Conservation (phyloP, 1,140 invertebrate species). For the Calliopsis andreniformis region DNA sequence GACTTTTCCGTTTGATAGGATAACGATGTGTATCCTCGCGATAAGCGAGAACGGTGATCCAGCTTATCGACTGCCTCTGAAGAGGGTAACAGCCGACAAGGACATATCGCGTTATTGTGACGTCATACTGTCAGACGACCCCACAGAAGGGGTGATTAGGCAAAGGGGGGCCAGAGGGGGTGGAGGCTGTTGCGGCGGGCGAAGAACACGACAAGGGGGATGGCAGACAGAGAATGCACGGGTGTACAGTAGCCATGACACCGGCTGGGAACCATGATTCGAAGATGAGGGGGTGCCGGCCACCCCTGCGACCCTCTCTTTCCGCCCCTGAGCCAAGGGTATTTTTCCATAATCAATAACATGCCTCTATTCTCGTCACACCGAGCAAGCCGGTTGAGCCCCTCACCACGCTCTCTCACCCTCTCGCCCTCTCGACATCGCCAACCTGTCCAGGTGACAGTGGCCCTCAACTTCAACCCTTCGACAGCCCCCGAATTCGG, state of each 20-base stretch:
- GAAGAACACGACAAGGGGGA: conserved; percentile 47
- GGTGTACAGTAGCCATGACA: conserved; percentile 75
- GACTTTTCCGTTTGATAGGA: conserved; percentile 10
- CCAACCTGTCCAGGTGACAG: conserved; percentile 74
- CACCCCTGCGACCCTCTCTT: conserved; percentile 52
- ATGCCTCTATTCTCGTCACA: conserved; percentile 78
- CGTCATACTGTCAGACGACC: conserved; percentile 58
- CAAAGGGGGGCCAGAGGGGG: background rate
- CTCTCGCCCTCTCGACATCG: conserved; percentile 61
- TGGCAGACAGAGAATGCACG: conserved; percentile 59
- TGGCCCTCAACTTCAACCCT: conserved; percentile 55
- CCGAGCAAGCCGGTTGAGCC: conserved; percentile 70
- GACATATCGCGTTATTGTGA: conserved; percentile 59
- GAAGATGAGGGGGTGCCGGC: conserved; percentile 66
- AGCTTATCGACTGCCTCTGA: conserved; percentile 45
- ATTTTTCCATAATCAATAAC: conserved; percentile 80
- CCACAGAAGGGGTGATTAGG: conserved; percentile 45
- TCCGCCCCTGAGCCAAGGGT: conserved; percentile 67
- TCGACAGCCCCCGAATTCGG: background rate
- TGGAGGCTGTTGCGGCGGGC: conserved; percentile 25
- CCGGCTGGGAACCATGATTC: conserved; percentile 68
- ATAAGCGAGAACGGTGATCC: conserved; percentile 39
- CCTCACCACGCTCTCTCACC: conserved; percentile 55
- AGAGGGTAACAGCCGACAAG: conserved; percentile 55
- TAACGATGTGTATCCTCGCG: conserved; percentile 41